phyloP scores from a whole-genome alignment of 2,797 vertebrate genomes.

The Neosilurus hyrtlii region DNA sequence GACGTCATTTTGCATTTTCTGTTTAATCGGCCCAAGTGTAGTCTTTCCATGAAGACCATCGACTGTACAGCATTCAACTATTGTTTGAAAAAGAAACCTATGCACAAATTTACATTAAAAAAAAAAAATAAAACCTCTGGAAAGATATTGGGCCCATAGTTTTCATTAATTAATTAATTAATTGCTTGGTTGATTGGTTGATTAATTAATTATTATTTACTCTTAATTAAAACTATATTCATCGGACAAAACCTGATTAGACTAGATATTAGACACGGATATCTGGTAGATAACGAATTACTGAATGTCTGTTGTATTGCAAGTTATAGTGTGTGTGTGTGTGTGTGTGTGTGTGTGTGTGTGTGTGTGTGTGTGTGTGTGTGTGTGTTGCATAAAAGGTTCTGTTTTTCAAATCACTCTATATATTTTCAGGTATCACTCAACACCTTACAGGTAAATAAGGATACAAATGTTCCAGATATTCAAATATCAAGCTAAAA shows the following conservation, averaged over 20 bases:
- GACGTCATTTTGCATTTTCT: slow-evolving; percentile 33
- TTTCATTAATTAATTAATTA: background rate
- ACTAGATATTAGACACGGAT: slow-evolving; percentile 2
- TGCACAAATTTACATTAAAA: background rate
- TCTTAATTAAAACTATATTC: slow-evolving; percentile 11
- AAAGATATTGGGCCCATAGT: background rate
- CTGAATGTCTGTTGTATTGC: background rate
- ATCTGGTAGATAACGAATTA: slow-evolving; percentile 1
- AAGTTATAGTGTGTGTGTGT: background rate
- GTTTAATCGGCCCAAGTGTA: slow-evolving; percentile 30
- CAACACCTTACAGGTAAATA: background rate
- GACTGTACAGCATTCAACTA: background rate
- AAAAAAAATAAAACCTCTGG: background rate
- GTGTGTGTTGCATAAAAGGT: background rate
- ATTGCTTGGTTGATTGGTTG: too few species aligned
- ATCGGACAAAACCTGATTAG: background rate
- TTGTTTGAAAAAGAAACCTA: background rate
- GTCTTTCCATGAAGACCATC: slow-evolving; percentile 6
- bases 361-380: too few species aligned
- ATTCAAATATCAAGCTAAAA: background rate
- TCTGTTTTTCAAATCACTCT: background rate
- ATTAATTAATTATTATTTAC: background rate
- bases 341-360: too few species aligned
- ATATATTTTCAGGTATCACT: background rate
- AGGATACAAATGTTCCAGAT: background rate